Conservation (phyloP, 2,797 vertebrate genomes). For the Amniataba percoides region DNA sequence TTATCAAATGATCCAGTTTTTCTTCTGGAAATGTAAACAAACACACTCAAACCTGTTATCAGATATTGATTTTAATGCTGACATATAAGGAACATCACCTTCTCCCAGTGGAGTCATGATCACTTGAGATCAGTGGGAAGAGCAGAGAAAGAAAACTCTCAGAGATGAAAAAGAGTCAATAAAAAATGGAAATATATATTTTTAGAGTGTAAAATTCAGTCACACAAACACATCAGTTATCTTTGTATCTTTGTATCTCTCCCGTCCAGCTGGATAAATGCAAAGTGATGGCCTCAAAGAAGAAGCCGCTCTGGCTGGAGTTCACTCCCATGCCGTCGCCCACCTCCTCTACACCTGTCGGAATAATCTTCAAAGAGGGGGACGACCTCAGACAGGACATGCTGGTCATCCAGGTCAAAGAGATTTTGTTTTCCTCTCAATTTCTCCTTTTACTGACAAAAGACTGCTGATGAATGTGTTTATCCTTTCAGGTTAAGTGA, state of each 20-base stretch:
- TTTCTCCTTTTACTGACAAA: neutral
- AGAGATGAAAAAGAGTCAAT: neutral
- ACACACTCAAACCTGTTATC: too few species aligned
- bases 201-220: neutral
- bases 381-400: slow-evolving; percentile 90
- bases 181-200: too few species aligned
- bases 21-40: too few species aligned
- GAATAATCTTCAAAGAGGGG: slow-evolving; percentile 88
- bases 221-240: neutral
- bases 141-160: neutral
- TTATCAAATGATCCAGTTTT: too few species aligned
- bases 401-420: slow-evolving; percentile 85
- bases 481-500: neutral
- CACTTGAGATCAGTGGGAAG: neutral
- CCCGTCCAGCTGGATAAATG: slow-evolving; percentile 82
- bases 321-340: slow-evolving; percentile 81
- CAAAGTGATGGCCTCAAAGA: slow-evolving; percentile 88
- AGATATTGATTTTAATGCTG: neutral
- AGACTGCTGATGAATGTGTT: neutral
- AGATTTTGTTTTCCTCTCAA: neutral
- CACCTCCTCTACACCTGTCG: slow-evolving; percentile 71
- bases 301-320: slow-evolving; percentile 89
- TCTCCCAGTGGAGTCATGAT: too few species aligned
- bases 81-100: neutral
- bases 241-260: neutral